phyloP scores from a whole-genome alignment of 92 coral and sea anemone species.

The Ricordea florida region DNA sequence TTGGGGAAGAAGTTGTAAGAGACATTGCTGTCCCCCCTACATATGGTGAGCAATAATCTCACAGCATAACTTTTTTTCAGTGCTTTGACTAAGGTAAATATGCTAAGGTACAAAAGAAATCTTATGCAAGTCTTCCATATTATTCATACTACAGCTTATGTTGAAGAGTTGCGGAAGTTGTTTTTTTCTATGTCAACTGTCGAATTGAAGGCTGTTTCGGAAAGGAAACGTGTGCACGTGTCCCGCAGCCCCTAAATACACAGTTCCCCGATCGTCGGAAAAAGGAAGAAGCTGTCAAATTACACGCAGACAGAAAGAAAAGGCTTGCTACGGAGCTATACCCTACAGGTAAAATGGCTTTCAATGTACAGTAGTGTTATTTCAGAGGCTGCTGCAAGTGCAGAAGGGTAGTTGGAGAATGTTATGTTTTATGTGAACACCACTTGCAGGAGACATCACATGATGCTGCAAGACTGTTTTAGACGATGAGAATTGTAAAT shows the following conservation, averaged over 20 bases:
- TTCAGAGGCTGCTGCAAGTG: neutral
- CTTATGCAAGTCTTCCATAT: neutral
- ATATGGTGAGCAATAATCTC: neutral
- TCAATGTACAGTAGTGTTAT: neutral
- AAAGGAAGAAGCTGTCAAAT: constrained; percentile 19
- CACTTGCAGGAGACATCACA: too few species aligned
- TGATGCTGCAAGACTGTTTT: too few species aligned
- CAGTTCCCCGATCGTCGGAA: constrained; percentile 27
- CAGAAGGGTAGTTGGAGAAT: neutral
- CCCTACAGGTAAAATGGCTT: constrained; percentile 29
- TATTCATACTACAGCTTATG: constrained; percentile 28
- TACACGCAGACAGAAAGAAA: constrained; percentile 9
- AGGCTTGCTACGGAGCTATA: constrained; percentile 20
- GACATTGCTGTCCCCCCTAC: constrained; percentile 34
- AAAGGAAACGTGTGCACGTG: neutral
- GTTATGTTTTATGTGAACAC: too few species aligned
- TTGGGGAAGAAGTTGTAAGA: constrained; percentile 41
- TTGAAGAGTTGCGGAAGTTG: constrained; percentile 7
- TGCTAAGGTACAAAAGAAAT: neutral
- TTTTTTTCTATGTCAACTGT: neutral
- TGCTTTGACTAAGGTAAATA: neutral
- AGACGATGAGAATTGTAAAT: too few species aligned
- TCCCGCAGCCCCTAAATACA: constrained; percentile 27
- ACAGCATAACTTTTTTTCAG: too few species aligned
- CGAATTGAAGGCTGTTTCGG: neutral